phyloP scores from a whole-genome alignment of 2,113 vertebrate species.

The Nannospalax galili region DNA sequence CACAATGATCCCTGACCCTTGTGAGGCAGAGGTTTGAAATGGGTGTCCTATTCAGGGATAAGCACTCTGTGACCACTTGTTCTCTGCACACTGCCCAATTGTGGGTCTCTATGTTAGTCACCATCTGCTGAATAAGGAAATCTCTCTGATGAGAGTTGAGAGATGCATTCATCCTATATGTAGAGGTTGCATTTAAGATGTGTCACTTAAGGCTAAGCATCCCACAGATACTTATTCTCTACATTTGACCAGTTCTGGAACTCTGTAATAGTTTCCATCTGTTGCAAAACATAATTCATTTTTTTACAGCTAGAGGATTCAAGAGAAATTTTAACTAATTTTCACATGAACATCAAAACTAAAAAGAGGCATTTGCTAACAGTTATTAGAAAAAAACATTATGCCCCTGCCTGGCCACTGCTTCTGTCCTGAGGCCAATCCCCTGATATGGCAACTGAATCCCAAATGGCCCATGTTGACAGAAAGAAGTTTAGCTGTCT shows the following conservation, averaged over 20 bases:
- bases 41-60: too few species aligned
- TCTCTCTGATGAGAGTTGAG: too few species aligned
- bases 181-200: too few species aligned
- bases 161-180: too few species aligned
- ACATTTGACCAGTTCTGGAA: slow-evolving; percentile 5
- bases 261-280: neutral
- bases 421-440: neutral
- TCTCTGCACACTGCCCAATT: too few species aligned
- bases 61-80: too few species aligned
- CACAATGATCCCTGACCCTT: too few species aligned
- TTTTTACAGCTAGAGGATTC: slow-evolving; percentile 19
- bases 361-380: neutral
- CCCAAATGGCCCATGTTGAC: neutral
- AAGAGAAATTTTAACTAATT: slow-evolving; percentile 27
- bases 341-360: slow-evolving; percentile 24
- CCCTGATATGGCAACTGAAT: slow-evolving; percentile 1
- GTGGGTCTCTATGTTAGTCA: too few species aligned
- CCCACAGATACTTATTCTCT: neutral
- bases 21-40: too few species aligned
- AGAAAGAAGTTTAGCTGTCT: neutral
- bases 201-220: too few species aligned
- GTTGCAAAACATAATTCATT: neutral
- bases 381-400: neutral
- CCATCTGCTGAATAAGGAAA: too few species aligned
- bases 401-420: neutral